These are phyloP conservation scores for Neofelis nebulosa DNA, from an alignment of 2,113 vertebrate species.

Conservation along the genomic window DNA sequence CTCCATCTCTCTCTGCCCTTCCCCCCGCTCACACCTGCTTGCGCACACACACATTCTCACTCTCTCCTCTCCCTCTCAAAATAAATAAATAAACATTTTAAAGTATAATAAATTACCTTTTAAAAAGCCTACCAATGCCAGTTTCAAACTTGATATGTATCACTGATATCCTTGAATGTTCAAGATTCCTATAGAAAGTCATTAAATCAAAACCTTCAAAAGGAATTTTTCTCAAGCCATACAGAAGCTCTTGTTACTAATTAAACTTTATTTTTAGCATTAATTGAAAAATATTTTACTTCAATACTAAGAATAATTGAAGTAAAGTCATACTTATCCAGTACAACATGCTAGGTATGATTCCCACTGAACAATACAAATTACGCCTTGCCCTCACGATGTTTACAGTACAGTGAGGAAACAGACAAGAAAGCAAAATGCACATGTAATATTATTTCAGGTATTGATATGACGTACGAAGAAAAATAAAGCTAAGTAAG, in stretches of 20 bases:
- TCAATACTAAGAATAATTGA: neutral
- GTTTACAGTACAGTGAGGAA: neutral
- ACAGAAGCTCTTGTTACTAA: slow-evolving; percentile 27
- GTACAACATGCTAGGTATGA: neutral
- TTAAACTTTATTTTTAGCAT: slow-evolving; percentile 38
- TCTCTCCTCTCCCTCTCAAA: too few relatives aligned
- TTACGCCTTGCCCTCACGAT: neutral
- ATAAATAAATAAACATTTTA: too few relatives aligned
- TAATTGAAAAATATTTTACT: slow-evolving; percentile 9
- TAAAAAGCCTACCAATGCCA: neutral
- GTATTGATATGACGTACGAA: neutral
- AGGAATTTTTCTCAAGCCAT: slow-evolving; percentile 15
- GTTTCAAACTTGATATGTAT: neutral
- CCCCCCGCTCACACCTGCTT: too few relatives aligned
- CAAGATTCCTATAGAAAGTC: neutral
- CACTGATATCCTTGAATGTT: slow-evolving; percentile 19
- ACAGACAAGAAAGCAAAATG: neutral
- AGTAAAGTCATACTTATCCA: neutral
- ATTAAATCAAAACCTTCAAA: slow-evolving; percentile 38
- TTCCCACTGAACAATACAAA: neutral
- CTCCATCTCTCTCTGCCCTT: too few relatives aligned
- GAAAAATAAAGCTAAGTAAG: neutral
- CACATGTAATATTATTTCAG: neutral
- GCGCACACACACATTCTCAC: too few relatives aligned
- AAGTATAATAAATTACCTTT: too few relatives aligned